These are phyloP conservation scores for Nycticebus coucang DNA, from an alignment of 2,113 vertebrate species.

Conservation along the genomic window DNA sequence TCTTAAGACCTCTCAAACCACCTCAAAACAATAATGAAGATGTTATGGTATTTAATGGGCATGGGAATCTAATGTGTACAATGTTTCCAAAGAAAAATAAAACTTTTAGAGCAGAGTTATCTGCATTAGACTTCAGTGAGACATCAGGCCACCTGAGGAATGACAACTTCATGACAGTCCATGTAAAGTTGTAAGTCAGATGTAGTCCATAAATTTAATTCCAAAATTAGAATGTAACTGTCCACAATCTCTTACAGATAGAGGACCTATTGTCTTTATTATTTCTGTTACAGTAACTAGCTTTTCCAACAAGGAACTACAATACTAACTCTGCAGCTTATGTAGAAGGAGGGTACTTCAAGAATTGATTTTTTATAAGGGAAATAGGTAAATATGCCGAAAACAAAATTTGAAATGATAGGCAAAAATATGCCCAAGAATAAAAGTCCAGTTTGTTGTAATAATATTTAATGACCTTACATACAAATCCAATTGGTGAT, in stretches of 20 bases:
- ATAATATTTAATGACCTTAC: not conserved
- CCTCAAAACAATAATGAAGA: not conserved
- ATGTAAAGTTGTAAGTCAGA: not conserved
- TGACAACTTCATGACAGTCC: not conserved
- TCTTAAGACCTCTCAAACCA: not conserved
- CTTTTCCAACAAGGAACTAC: not conserved
- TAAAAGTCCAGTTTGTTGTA: not conserved
- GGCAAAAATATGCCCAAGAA: not conserved
- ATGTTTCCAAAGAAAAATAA: not conserved
- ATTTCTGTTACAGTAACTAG: not conserved
- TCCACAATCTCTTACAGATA: not conserved
- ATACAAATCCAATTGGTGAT: not conserved
- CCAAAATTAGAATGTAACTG: slow-evolving; percentile 18
- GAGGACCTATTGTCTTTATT: not conserved
- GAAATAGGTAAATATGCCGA: not conserved
- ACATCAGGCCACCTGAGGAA: not conserved
- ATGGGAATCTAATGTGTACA: not conserved
- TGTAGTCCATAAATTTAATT: not conserved
- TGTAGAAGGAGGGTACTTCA: not conserved
- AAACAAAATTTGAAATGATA: not conserved
- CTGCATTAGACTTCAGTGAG: not conserved
- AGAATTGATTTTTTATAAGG: not conserved
- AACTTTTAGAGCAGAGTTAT: not conserved
- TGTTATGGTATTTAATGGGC: not conserved
- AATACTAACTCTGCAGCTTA: not conserved